phyloP scores from a whole-genome alignment of 2,113 vertebrate species.

The Sander vitreus region DNA sequence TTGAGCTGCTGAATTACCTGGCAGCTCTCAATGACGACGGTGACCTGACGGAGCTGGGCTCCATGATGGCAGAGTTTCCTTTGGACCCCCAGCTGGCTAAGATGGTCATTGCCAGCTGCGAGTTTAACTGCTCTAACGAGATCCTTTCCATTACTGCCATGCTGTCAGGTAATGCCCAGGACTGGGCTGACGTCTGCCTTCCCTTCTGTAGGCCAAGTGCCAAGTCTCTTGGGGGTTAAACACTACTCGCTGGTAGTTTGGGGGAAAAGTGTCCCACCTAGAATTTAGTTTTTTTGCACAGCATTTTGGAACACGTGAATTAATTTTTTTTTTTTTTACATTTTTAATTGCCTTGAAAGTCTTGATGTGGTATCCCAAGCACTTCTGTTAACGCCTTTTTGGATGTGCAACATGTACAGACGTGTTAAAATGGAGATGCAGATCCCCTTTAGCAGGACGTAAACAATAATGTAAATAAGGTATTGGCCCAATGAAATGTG shows the following conservation, averaged over 20 bases:
- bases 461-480: background rate
- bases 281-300: background rate
- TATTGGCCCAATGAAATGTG: background rate
- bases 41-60: constrained; percentile 97
- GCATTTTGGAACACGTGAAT: background rate
- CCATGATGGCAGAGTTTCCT: constrained; percentile 99
- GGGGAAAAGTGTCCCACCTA: constrained; percentile 2
- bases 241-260: background rate
- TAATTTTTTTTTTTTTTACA: background rate
- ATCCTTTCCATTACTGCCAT: constrained; percentile 99
- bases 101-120: constrained; percentile 99
- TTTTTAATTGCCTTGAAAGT: background rate
- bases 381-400: background rate
- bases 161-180: constrained; percentile 99
- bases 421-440: background rate
- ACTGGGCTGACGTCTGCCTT: constrained; percentile 77
- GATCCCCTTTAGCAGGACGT: background rate
- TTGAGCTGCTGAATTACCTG: constrained; percentile 97
- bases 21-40: constrained; percentile 98
- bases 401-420: background rate
- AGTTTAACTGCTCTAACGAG: constrained; percentile 99
- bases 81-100: constrained; percentile 98
- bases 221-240: constrained; percentile 24
- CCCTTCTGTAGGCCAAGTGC: constrained; percentile 54
- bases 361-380: background rate